Evolutionary conservation across 2,888 invertebrate species (phyloP).

Genomic region (Scaptomyza flava): DNA sequence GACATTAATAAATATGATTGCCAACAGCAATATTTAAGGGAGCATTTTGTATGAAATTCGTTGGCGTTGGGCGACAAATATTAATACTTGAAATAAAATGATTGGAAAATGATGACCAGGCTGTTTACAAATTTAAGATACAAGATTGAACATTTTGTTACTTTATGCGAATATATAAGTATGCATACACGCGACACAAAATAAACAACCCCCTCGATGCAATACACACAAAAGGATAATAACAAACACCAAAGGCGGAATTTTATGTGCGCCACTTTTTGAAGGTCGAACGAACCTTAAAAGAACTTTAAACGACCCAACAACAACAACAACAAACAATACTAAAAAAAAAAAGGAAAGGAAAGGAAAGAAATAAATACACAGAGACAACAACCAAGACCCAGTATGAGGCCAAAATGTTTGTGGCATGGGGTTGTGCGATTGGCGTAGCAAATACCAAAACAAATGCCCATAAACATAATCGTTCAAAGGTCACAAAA

Average conservation of each 20-base stretch:
- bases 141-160: slow-evolving; percentile 1
- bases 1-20: slow-evolving; percentile 13
- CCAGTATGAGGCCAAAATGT: neutral
- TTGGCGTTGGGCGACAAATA: neutral
- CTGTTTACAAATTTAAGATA: neutral
- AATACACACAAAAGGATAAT: slow-evolving; percentile 4
- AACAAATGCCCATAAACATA: slow-evolving; percentile 18
- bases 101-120: neutral
- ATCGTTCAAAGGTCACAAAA: slow-evolving; percentile 16
- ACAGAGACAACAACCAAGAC: slow-evolving; percentile 13
- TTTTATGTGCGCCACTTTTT: slow-evolving; percentile 63
- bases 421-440: slow-evolving; percentile 2
- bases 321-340: slow-evolving; percentile 5
- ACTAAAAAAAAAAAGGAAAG: slow-evolving; percentile 16
- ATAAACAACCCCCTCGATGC: slow-evolving; percentile 8
- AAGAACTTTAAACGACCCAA: slow-evolving; percentile 23
- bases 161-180: neutral
- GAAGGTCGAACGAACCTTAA: slow-evolving; percentile 72
- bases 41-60: slow-evolving; percentile 10
- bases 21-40: slow-evolving; percentile 25
- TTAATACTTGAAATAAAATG: neutral
- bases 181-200: neutral
- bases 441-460: slow-evolving; percentile 13
- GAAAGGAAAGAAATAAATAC: neutral
- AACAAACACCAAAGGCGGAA: slow-evolving; percentile 31